A percentile compares a stretch with the other conserved stretches of the same genome.
These are phyloP conservation scores for Empidonax alnorum DNA, from an alignment of 2,113 vertebrate species.

Conservation along the genomic window DNA sequence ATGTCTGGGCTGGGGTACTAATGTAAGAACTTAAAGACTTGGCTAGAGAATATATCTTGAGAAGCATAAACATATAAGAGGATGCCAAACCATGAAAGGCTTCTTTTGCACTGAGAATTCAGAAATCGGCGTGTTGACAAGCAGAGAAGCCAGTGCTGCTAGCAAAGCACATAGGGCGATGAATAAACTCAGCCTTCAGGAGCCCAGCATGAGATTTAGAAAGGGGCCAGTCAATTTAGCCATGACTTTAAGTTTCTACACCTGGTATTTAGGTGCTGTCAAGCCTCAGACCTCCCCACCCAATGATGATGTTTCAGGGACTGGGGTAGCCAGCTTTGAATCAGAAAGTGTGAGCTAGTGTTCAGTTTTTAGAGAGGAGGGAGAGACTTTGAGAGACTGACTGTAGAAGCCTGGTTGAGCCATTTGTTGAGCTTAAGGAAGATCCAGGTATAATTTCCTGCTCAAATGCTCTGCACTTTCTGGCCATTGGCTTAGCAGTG, in stretches of 20 bases:
- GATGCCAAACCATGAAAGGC: slow-evolving; percentile 66
- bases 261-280: neutral
- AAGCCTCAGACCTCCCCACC: neutral
- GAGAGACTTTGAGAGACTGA: neutral
- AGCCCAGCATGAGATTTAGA: neutral
- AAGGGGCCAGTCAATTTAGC: neutral
- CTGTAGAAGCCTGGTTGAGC: neutral
- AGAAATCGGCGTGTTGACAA: slow-evolving; percentile 47
- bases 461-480: neutral
- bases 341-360: neutral
- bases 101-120: slow-evolving; percentile 47
- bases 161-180: slow-evolving; percentile 42
- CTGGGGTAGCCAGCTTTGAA: neutral
- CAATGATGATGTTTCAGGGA: rapidly evolving
- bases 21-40: slow-evolving; percentile 66
- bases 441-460: slow-evolving; percentile 24
- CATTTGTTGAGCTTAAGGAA: neutral
- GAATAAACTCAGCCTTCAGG: slow-evolving; percentile 47
- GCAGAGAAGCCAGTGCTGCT: slow-evolving; percentile 42
- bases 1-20: slow-evolving; percentile 62
- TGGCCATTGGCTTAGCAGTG: neutral
- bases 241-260: neutral
- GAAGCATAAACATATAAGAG: slow-evolving; percentile 59
- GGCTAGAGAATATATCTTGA: slow-evolving; percentile 59
- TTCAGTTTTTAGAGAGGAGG: neutral